Conservation (phyloP, 2,888 invertebrate species). For the Tubiluchus corallicola region DNA sequence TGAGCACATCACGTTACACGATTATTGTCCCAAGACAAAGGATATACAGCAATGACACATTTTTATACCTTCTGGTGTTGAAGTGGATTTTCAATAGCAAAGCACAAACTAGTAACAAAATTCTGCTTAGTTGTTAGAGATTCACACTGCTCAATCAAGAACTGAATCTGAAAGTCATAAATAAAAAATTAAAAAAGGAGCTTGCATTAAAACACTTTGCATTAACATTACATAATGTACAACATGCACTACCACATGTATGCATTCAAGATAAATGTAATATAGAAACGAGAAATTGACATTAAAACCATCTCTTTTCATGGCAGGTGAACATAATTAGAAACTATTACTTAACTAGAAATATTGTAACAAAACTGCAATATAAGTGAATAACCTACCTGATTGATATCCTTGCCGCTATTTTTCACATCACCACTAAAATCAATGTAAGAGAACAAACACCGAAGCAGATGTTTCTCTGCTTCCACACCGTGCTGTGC, state of each 20-base stretch:
- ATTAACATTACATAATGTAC: too few species aligned
- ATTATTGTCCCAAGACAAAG: too few species aligned
- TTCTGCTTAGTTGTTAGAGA: constrained; percentile 64
- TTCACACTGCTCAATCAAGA: constrained; percentile 55
- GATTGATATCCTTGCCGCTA: constrained; percentile 31
- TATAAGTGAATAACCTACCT: constrained; percentile 21
- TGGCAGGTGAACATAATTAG: too few species aligned
- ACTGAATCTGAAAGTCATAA: constrained; percentile 48
- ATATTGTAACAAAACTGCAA: constrained; percentile 4
- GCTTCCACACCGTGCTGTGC: constrained; percentile 84
- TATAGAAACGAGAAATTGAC: too few species aligned
- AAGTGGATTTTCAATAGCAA: constrained; percentile 62
- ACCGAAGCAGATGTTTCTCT: constrained; percentile 86
- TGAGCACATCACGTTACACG: too few species aligned
- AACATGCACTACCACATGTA: too few species aligned
- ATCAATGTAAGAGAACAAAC: constrained; percentile 72
- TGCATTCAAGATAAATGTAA: too few species aligned
- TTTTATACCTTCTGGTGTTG: constrained; percentile 46
- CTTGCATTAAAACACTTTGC: too few species aligned
- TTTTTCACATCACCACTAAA: constrained; percentile 43
- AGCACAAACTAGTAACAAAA: constrained; percentile 67
- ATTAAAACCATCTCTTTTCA: too few species aligned
- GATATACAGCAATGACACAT: not conserved
- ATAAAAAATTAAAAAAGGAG: too few species aligned
- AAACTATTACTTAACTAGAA: too few species aligned